Percentiles rank a stretch among this genome's conserved stretches.
These are phyloP conservation scores for Fopius arisanus DNA, from an alignment of 1,140 invertebrate genomes.

Conservation along the genomic window DNA sequence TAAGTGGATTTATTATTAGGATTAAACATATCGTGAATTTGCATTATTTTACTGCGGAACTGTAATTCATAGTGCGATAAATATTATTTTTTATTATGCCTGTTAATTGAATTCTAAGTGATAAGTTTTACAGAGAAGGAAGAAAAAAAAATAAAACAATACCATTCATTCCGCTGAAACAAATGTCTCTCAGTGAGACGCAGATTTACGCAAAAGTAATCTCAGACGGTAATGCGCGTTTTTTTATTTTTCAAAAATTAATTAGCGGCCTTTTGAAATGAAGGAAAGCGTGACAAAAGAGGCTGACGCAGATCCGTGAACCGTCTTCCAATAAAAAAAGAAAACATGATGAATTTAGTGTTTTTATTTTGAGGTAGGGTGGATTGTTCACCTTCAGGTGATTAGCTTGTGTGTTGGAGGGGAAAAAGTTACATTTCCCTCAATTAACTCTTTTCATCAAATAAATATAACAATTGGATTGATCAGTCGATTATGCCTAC, in stretches of 20 bases:
- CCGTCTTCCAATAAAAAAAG: slow-evolving; percentile 34
- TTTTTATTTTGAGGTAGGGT: background rate
- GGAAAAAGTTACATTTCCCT: too few species aligned
- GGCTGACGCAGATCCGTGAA: slow-evolving; percentile 19
- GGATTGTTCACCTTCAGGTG: too few species aligned
- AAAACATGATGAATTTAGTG: background rate
- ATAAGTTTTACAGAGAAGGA: background rate
- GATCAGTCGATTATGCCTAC: too few species aligned
- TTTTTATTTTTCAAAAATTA: background rate
- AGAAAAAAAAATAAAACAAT: background rate
- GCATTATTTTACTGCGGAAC: slow-evolving; percentile 55
- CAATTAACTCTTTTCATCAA: too few species aligned
- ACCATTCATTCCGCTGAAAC: background rate
- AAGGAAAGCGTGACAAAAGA: background rate
- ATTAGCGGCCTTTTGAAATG: slow-evolving; percentile 4
- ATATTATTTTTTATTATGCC: slow-evolving; percentile 9
- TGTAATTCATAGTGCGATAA: slow-evolving; percentile 23
- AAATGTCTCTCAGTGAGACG: background rate
- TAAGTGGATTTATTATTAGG: slow-evolving; percentile 12
- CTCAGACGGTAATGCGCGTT: slow-evolving; percentile 2
- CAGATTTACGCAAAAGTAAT: background rate
- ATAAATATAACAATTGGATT: too few species aligned
- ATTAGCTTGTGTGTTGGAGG: too few species aligned
- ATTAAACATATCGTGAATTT: slow-evolving; percentile 49
- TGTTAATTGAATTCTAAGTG: background rate